Evolutionary conservation across 2,113 vertebrate species (phyloP).

Genomic region (Bubo blakistoni): DNA sequence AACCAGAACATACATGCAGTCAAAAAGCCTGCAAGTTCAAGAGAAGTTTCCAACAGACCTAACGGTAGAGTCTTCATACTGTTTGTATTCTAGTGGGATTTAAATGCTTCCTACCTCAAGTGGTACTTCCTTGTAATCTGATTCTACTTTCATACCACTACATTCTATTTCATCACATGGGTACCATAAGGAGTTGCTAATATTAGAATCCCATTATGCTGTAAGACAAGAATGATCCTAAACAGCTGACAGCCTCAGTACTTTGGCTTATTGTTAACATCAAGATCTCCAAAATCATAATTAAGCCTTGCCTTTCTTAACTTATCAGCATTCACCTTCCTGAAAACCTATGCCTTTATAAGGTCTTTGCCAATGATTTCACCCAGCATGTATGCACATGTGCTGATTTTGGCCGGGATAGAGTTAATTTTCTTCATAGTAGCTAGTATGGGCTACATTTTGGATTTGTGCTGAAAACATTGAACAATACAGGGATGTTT

Average conservation of each 20-base stretch:
- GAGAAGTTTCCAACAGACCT: not conserved
- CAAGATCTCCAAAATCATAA: not conserved
- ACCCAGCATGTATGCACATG: too few relatives aligned
- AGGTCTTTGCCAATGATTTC: not conserved
- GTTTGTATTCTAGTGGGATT: not conserved
- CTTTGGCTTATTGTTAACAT: not conserved
- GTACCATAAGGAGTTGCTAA: not conserved
- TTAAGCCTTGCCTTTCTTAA: not conserved
- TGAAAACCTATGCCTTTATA: not conserved
- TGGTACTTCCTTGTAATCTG: not conserved
- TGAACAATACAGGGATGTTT: too few relatives aligned
- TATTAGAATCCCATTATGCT: not conserved
- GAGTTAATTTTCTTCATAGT: too few relatives aligned
- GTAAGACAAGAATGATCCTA: not conserved
- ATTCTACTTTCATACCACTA: not conserved
- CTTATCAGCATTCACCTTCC: not conserved
- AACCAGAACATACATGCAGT: rapidly evolving
- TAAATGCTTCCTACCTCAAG: not conserved
- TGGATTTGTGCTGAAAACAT: too few relatives aligned
- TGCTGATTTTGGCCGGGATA: too few relatives aligned
- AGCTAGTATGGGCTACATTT: too few relatives aligned
- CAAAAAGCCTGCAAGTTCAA: not conserved
- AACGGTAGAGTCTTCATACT: rapidly evolving
- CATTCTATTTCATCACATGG: not conserved
- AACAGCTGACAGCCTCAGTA: not conserved